Evolutionary conservation across 2,888 invertebrate species (phyloP), one percentile per base, ranked within the genome.

Genomic region (Hylaea fasciaria): DNA sequence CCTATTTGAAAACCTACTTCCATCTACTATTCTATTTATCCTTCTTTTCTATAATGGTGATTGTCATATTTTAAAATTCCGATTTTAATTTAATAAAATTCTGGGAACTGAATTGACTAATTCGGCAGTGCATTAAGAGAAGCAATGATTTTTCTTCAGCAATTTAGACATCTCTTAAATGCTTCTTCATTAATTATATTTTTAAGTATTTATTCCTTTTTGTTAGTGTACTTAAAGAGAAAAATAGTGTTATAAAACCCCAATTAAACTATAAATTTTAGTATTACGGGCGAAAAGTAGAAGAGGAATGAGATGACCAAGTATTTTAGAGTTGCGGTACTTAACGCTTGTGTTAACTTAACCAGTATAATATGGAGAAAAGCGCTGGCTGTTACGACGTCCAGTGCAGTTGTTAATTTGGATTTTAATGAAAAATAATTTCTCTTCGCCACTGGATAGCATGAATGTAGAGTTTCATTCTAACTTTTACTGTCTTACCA

Each of bases 351-450:
- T 17, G 13, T 35, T 45, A 55, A 55, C 47, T 17, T 48, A 40
- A 55, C 14, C 39, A 56, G 50, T 64, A 49, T n/a, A n/a, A n/a
- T 59, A 59, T 57, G 52, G 52, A 57, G 53, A 45, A 50, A 64
- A 60, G 48, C 32, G 43, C 37, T 54, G 44, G 45, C 54, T 57
- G 57, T 59, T 45, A 58, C 17, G 40, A 39, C 41, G 50, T 56
- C 46, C 39, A 40, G 57, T 62, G 28, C 45, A 46, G 58, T 65
- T 62, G 65, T 65, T 64, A 64, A 68, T 68, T 65, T 53, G 44
- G 64, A 68, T 55, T 68, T 65, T 65, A 68, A 65, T 68, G 64
- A 65, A 65, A 68, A 65, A 68, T 65, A 64, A 62, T 68, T 63
- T 65, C 45, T 64, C 62, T 52, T 60, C 29, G 55, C 53, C 35